These are phyloP conservation scores for Epinotia brunnichana DNA, from an alignment of 2,888 invertebrate genomes.

Conservation along the genomic window DNA sequence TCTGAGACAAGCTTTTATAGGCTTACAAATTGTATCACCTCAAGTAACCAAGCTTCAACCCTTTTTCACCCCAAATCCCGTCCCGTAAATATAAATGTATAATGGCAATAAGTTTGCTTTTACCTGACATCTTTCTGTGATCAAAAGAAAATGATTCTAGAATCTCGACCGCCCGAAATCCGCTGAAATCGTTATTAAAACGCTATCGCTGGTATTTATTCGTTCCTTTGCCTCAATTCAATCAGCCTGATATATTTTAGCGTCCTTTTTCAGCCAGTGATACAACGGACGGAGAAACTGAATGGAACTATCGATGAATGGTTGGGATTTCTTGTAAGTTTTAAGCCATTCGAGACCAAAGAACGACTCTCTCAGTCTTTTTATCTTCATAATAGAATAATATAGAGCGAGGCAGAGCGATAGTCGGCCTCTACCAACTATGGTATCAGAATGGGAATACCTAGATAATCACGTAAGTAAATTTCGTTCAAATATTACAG, in stretches of 20 bases:
- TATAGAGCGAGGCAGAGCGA: no score
- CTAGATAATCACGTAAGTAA: no score
- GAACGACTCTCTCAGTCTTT: no score
- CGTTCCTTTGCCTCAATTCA: constrained; percentile 24
- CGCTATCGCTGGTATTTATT: constrained; percentile 17
- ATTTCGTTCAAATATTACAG: no score
- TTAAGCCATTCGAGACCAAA: no score
- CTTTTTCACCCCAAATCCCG: not conserved
- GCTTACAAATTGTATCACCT: not conserved
- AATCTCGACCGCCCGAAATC: constrained; percentile 11
- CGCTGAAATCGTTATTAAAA: constrained; percentile 31
- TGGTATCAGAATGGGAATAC: no score
- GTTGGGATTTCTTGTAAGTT: not conserved
- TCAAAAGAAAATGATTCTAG: constrained; percentile 31
- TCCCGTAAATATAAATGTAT: constrained; percentile 7
- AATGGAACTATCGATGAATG: constrained; percentile 16
- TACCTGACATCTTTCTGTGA: constrained; percentile 27
- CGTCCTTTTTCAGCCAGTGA: constrained; percentile 27
- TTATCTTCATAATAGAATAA: no score
- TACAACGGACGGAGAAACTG: constrained; percentile 19
- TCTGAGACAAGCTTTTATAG: no score
- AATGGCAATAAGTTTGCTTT: constrained; percentile 4
- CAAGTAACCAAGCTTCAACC: not conserved
- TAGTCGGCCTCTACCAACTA: no score
- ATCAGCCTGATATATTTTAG: constrained; percentile 25